Evolutionary conservation across 2,113 vertebrate genomes (phyloP), one percentile per base, ranked within the genome.

Genomic region (Pseudopodoces humilis): DNA sequence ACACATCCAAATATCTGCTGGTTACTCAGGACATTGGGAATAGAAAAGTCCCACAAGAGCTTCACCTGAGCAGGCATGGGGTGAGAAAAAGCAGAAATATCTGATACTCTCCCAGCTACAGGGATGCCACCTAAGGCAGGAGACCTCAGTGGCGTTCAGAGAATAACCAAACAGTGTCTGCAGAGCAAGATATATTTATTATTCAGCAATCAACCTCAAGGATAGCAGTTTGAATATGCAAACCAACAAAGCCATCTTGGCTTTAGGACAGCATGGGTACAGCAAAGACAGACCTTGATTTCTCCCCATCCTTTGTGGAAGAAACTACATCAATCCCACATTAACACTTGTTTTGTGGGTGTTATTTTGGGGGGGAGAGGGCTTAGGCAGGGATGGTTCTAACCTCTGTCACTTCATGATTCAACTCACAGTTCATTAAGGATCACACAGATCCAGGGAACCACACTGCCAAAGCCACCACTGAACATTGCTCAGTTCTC

Each of bases 351-450:
- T 31, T 60, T 33, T 44, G 19, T 9, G 37, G 16, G 2, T 1
- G 0, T 6, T 4, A 28, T 20, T 30, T 9, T 1, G 3, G 4
- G 9, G 4, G 9, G 5, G 8, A 37, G 14, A 39, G 5, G 2
- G 27, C 35, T 74, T 77, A 46, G 33, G 53, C 11, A 69, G 41
- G 24, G 24, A 58, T 47, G 24, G 22, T 44, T 86, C 46, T 58
- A 78, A 65, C 3, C 37, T 53, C 69, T 86, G 74, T 13, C 37
- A 53, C 44, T 56, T 74, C 37, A 44, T 2, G 5, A 71, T 52
- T 91, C 50, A 44, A 37, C 41, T 89, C 84, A 55, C 49, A 72
- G 44, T 13, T 31, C 55, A 20, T 49, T 62, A 10, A 52, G 24
- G 31, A 41, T 76, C 55, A 39, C 4, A 4, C 0, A 58, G 46